Evolutionary conservation across 2,888 invertebrate species (phyloP), one percentile per base, ranked within the genome.

Genomic region (Drosophila glabriapex): DNA sequence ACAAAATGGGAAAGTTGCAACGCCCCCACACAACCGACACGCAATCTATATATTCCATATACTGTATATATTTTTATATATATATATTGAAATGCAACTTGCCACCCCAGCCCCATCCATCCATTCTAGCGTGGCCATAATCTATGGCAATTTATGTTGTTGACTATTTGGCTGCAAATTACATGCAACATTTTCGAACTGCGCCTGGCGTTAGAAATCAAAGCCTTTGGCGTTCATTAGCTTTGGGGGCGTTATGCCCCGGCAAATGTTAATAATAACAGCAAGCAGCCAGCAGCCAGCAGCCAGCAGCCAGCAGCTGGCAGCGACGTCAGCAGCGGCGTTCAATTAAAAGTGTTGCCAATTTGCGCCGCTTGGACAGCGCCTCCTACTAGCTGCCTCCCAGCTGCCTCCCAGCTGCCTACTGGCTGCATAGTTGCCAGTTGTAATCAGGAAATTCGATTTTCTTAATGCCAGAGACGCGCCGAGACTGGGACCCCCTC

Each of bases 381-480:
- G 80, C 76, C 78, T 63, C 68, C 78, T 66, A 29, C 63, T 50
- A 41, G 52, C 58, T 37, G 62, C 29, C 60, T 60, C 58, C 39
- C 25, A 50, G 22, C 49, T 37, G n/a, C 16, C 49, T 9, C 3
- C 46, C 2, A 22, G 10, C 31, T 16, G 43, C 16, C 46, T 31
- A 2, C 31, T 46, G 2, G 46, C 37, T 14, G 55, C 56, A 46
- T 55, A 29, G 50, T 50, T 50, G 50, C 54, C 31, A 50, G 59
- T 78, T 85, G 89, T 91, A 91, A 92, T 91, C 91, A 91, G 91
- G 91, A 91, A 92, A 91, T 91, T 91, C 91, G 91, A 92, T 91
- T 91, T 91, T 91, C 82, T 90, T 90, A 91, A 90, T 88, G 85
- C 82, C 82, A 76, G 62, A 69, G 78, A 78, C 78, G 50, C 66